Base-by-base conservation (phyloP, 1,140 invertebrate genomes). In the Pollicipes pollicipes region DNA sequence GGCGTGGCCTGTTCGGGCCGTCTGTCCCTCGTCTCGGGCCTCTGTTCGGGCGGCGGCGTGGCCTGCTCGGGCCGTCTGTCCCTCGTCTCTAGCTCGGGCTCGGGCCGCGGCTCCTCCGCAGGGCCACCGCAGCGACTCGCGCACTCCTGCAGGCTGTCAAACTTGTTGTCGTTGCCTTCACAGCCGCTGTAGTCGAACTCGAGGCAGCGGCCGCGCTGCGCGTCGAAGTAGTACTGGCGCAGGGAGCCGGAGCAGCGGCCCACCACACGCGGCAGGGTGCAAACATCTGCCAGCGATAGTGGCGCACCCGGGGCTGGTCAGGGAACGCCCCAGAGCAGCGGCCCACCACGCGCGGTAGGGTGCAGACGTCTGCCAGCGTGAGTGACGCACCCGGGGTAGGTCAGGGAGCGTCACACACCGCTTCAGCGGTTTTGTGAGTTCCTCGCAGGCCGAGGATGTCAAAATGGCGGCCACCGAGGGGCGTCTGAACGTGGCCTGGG, bases 101-200 rank as follows among this genome's bases (percentile, higher is more conserved):
- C 82, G 75, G 88, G 89, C 75, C 84, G 78, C 76, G 90, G 90
- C n/a, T 80, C 75, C 66, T 87, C 85, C 3, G 83, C 83, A 3
- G 80, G 77, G 21, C 78, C 45, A 2, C 79, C 75, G 77, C 92
- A 94, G 0, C 45, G 45, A 10, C 2, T 24, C 45, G 13, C 45
- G 24, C 45, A 58, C 10, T 10, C 45, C 45, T 10, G 13, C 45
- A 58, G 45, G 2, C 10, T 68, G 32, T 68, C n/a, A 27, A 68
- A 68, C 77, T 88, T 83, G 77, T 95, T 95, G 27, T 85, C 85
- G 77, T 92, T 94, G 67, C 91, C 91, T 68, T 85, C 86, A 77
- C 91, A 94, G 16, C 91, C 91, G 16, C 87, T 86, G 77, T 90
- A 94, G 8, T 83, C 82, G 75, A 88, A 89, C 75, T 85, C 83